Evolutionary conservation across 1,140 invertebrate genomes (phyloP).

Genomic region (Pectinophora gossypiella): DNA sequence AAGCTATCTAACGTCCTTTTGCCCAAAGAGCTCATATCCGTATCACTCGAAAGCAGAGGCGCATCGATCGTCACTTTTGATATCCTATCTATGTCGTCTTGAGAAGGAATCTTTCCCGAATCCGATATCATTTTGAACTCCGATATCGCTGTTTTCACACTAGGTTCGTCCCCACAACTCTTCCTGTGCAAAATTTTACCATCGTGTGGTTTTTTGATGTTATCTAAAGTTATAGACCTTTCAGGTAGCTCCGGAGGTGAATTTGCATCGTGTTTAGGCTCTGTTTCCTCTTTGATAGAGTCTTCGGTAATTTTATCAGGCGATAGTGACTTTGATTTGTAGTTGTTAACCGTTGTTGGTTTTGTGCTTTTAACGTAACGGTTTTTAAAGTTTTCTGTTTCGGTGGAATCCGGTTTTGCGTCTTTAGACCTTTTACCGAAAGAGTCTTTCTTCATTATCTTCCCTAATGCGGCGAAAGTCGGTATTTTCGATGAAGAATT

Average conservation of each 20-base stretch:
- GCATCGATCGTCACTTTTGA: conserved; percentile 89
- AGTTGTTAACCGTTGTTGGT: conserved; percentile 60
- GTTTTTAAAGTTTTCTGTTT: conserved; percentile 39
- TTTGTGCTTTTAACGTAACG: conserved; percentile 67
- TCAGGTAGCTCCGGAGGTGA: conserved; percentile 16
- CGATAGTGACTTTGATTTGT: conserved; percentile 60
- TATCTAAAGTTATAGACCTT: background rate
- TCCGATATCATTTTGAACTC: conserved; percentile 54
- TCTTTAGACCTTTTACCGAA: conserved; percentile 55
- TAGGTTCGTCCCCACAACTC: conserved; percentile 69
- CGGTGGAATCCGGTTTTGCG: conserved; percentile 30
- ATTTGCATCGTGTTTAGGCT: conserved; percentile 8
- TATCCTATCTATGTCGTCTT: conserved; percentile 91
- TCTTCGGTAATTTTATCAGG: conserved; percentile 53
- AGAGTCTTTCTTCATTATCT: conserved; percentile 72
- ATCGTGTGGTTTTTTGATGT: conserved; percentile 21
- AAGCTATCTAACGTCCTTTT: conserved; percentile 91
- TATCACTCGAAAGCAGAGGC: conserved; percentile 80
- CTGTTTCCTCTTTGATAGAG: conserved; percentile 41
- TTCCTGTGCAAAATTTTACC: conserved; percentile 49
- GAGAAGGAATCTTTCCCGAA: conserved; percentile 78
- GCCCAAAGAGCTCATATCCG: conserved; percentile 82
- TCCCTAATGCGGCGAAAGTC: conserved; percentile 65
- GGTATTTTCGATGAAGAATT: conserved; percentile 68
- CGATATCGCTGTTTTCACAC: conserved; percentile 21